These are phyloP conservation scores for Mylabris phalerata DNA, from an alignment of 1,140 invertebrate genomes.

Conservation along the genomic window DNA sequence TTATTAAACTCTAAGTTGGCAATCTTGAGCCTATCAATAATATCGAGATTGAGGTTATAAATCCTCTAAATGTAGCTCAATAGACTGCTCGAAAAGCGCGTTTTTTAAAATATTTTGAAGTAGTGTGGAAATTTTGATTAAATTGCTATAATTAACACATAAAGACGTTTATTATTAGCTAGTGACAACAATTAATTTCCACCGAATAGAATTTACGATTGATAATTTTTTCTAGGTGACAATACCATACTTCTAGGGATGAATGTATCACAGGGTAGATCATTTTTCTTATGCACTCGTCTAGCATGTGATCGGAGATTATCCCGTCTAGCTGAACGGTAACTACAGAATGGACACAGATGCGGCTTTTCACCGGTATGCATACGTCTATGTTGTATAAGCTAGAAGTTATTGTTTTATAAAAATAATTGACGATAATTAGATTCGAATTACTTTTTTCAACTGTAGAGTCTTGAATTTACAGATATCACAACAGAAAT, in stretches of 20 bases:
- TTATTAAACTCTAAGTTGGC: too few species aligned
- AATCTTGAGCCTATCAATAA: too few species aligned
- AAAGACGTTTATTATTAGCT: too few species aligned
- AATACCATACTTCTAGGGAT: slow-evolving; percentile 44
- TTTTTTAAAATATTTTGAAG: too few species aligned
- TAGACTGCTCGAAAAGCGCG: too few species aligned
- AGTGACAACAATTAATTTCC: too few species aligned
- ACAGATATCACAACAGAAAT: slow-evolving; percentile 53
- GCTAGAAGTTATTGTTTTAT: slow-evolving; percentile 22
- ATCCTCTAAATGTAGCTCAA: too few species aligned
- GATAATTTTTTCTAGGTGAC: not conserved
- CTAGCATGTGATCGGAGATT: slow-evolving; percentile 43
- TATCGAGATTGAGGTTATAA: too few species aligned
- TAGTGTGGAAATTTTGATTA: too few species aligned
- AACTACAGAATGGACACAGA: slow-evolving; percentile 46
- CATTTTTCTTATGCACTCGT: slow-evolving; percentile 52
- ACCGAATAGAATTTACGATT: not conserved
- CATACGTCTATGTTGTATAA: slow-evolving; percentile 47
- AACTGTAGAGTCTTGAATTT: slow-evolving; percentile 51
- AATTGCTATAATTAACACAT: too few species aligned
- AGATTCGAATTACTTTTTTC: slow-evolving; percentile 44
- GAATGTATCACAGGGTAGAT: slow-evolving; percentile 49
- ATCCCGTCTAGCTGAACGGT: slow-evolving; percentile 41
- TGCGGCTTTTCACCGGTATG: slow-evolving; percentile 52
- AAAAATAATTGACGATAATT: not conserved